phyloP scores from a whole-genome alignment of 2,888 invertebrate genomes.

The Phania funesta region DNA sequence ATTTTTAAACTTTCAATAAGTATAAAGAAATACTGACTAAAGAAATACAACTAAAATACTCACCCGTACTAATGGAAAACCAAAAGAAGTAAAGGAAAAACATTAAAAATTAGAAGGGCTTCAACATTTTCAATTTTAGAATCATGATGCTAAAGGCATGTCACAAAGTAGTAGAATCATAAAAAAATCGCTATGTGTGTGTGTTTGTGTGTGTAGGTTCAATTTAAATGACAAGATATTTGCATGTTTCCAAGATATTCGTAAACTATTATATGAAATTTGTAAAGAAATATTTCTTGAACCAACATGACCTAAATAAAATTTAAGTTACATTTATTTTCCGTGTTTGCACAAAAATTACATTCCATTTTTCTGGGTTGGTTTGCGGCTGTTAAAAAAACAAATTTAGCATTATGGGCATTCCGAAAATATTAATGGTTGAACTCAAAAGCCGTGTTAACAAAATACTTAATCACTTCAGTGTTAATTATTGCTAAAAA shows the following conservation, averaged over 20 bases:
- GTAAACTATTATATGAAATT: conserved; percentile 9
- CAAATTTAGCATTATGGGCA: no score
- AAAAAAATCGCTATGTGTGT: conserved; percentile 10
- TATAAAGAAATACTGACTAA: conserved; percentile 19
- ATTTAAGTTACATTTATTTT: neutral
- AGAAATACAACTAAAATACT: conserved; percentile 16
- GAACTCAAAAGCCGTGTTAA: no score
- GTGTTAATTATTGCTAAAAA: no score
- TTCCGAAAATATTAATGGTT: no score
- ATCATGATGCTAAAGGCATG: conserved; percentile 21
- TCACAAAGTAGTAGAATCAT: neutral
- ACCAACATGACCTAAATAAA: conserved; percentile 10
- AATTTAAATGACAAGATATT: conserved; percentile 45
- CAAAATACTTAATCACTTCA: no score
- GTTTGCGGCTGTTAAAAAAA: no score
- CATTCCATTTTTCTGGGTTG: neutral
- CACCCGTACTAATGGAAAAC: neutral
- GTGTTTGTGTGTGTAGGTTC: conserved; percentile 7
- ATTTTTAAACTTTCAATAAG: neutral
- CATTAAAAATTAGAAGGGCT: conserved; percentile 63
- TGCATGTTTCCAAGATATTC: conserved; percentile 15
- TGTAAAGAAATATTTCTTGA: neutral
- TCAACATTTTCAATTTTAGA: conserved; percentile 56
- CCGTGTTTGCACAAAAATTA: neutral
- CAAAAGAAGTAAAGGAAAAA: conserved; percentile 1